These are phyloP conservation scores for Pedetes capensis DNA, from an alignment of 2,113 vertebrate genomes.

Conservation along the genomic window DNA sequence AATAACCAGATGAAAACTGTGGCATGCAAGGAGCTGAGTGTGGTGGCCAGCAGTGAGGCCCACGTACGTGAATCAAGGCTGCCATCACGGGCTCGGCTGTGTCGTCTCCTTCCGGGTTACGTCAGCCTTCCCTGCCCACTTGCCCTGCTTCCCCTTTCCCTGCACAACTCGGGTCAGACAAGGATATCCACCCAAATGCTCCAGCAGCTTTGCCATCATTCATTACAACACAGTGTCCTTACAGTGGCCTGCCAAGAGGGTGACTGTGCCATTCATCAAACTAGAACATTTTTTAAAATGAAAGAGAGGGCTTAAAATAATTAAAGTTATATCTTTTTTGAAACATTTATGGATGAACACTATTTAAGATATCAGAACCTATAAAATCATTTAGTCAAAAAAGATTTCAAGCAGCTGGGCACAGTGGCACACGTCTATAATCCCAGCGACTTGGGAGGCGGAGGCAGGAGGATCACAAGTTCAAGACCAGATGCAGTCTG, in stretches of 20 bases:
- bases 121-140: too few species aligned
- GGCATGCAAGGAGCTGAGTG: not conserved
- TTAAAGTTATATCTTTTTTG: not conserved
- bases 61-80: too few species aligned
- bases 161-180: fast-evolving
- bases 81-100: too few species aligned
- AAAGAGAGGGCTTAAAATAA: not conserved
- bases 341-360: not conserved
- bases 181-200: too few species aligned
- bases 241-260: not conserved
- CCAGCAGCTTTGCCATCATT: too few species aligned
- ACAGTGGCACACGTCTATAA: too few species aligned
- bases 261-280: not conserved
- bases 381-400: not conserved
- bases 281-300: not conserved
- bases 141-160: too few species aligned
- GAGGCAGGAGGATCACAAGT: too few species aligned
- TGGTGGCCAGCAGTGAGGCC: not conserved
- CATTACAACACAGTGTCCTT: not conserved
- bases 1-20: not conserved
- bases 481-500: too few species aligned
- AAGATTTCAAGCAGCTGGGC: too few species aligned
- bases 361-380: not conserved
- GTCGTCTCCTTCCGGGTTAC: too few species aligned
- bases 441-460: too few species aligned